phyloP scores from a whole-genome alignment of 2,113 vertebrate species.

The Orycteropus afer region DNA sequence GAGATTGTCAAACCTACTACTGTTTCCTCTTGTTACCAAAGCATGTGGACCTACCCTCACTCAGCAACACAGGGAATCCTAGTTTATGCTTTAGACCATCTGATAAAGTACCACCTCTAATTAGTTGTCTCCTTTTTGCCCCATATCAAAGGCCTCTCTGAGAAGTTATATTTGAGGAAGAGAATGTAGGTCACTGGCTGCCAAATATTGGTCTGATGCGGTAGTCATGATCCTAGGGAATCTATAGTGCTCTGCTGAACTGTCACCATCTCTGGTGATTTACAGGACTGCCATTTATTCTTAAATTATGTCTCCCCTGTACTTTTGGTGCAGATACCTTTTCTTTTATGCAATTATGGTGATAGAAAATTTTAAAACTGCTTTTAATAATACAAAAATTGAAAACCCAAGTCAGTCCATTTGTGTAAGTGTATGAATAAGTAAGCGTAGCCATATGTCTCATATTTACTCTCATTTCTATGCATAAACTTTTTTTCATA shows the following conservation, averaged over 20 bases:
- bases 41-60: slow-evolving; percentile 44
- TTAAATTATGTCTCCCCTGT: not conserved
- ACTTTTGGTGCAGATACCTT: not conserved
- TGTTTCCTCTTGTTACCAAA: slow-evolving; percentile 69
- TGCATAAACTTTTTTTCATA: not conserved
- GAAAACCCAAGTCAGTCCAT: not conserved
- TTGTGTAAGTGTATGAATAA: slow-evolving; percentile 4
- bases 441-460: not conserved
- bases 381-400: slow-evolving; percentile 37
- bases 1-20: slow-evolving; percentile 72
- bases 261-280: not conserved
- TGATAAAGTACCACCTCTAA: not conserved
- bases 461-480: not conserved
- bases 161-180: slow-evolving; percentile 7
- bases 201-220: not conserved
- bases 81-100: slow-evolving; percentile 8
- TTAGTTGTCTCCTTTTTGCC: slow-evolving; percentile 16
- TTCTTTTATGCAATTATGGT: not conserved
- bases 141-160: not conserved
- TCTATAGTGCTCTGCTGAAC: not conserved
- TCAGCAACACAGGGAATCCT: slow-evolving; percentile 8
- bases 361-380: not conserved
- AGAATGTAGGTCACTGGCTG: slow-evolving; percentile 5
- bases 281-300: not conserved
- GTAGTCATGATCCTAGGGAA: not conserved